Evolutionary conservation across 1,140 invertebrate species (phyloP).

Genomic region (Triops longicaudatus): DNA sequence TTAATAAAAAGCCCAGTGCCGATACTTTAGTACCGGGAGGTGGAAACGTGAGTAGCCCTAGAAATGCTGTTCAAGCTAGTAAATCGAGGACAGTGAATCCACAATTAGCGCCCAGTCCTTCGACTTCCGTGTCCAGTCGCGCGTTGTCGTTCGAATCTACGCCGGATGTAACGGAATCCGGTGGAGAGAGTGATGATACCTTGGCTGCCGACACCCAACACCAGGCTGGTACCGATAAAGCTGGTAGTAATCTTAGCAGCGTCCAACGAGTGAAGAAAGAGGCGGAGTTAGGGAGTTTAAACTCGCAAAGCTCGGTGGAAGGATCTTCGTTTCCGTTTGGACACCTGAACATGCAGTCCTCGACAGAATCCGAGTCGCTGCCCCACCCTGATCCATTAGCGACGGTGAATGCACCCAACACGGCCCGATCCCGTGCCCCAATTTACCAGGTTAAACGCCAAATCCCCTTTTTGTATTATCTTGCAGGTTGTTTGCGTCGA

Average conservation of each 20-base stretch:
- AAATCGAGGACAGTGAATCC: background rate
- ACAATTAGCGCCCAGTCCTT: background rate
- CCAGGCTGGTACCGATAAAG: background rate
- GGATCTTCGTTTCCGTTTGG: background rate
- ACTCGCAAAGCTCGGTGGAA: background rate
- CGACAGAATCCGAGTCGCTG: background rate
- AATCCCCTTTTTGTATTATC: background rate
- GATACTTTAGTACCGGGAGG: background rate
- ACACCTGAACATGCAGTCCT: background rate
- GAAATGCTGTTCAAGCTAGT: background rate
- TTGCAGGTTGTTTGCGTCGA: too few relatives aligned
- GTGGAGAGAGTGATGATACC: background rate
- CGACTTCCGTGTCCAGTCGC: background rate
- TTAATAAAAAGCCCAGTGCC: background rate
- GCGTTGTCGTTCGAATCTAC: background rate
- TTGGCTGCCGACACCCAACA: background rate
- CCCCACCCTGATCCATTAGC: background rate
- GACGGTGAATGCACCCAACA: background rate
- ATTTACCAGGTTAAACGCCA: constrained; percentile 6
- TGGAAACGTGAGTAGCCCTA: background rate
- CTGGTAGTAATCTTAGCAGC: background rate
- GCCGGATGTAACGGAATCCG: background rate
- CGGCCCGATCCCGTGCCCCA: background rate
- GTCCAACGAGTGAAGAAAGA: too few relatives aligned
- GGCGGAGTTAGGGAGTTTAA: too few relatives aligned